Evolutionary conservation across 2,113 vertebrate genomes (phyloP), one percentile per base, ranked within the genome.

Genomic region (Gasterosteus aculeatus): DNA sequence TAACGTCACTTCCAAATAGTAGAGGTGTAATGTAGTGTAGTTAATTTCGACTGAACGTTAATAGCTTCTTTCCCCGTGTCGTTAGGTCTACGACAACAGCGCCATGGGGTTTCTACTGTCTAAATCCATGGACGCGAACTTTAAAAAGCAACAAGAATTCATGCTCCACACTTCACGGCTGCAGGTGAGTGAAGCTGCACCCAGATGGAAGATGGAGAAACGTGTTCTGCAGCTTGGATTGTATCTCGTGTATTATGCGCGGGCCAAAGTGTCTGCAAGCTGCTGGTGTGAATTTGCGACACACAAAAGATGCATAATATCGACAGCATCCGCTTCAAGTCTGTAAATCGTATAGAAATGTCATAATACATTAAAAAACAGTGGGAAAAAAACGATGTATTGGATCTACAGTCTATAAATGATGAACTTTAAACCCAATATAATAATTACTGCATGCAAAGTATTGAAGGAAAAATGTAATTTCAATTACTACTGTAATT

Each of bases 101-200:
- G 88, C 54, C 31, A 95, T 96, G 97, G 96, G 96, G 1, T 93
- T 96, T 49, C 10, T 96, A 1, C 93, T 96, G 29, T 97, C 96
- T 0, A 97, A 95, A 80, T 86, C 93, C 42, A 77, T 95, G 93
- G 95, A 93, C 44, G 94, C 95, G 84, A 96, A 89, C 85, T 75
- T 97, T 31, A 94, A 93, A 73, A 94, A 86, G 54, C 96, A 96
- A 78, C 95, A 95, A 76, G 96, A 98, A 72, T 95, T 96, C 10
- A 95, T 95, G 95, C 81, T 93, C 1, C 93, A 92, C 72, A 96
- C 95, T 61, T 38, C 85, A 0, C 89, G 93, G 64, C 85, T 97
- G 12, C 96, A 96, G 96, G 97, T 96, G 91, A 81, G 85, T 68
- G 8, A 22, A 29, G 2, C 16, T 47, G 12, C 6, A 47, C 38